Conservation (phyloP, 2,888 invertebrate species). For the Cordilura impudica region DNA sequence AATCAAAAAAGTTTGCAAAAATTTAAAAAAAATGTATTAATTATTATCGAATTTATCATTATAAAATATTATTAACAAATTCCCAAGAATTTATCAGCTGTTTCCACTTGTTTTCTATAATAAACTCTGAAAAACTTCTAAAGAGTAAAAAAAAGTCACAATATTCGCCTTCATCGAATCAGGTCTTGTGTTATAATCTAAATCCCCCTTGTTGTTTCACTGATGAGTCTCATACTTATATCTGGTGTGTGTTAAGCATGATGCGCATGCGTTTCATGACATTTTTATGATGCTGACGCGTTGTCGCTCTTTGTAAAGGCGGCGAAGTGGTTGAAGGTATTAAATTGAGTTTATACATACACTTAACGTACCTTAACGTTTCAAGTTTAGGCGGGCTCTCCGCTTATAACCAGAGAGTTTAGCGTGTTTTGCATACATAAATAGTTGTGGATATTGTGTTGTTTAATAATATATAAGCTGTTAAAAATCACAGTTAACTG, state of each 20-base stretch:
- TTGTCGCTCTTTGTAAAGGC: constrained; percentile 63
- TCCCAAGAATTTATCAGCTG: too few species aligned
- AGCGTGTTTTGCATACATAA: constrained; percentile 66
- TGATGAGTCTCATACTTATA: background rate
- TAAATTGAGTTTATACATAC: constrained; percentile 54
- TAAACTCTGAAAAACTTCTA: too few species aligned
- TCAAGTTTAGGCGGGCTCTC: background rate
- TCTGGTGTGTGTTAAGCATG: constrained; percentile 57
- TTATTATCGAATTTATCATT: too few species aligned
- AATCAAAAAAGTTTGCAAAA: too few species aligned
- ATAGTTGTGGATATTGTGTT: constrained; percentile 34
- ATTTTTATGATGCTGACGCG: constrained; percentile 67
- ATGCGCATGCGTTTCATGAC: constrained; percentile 65
- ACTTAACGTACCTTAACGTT: constrained; percentile 13
- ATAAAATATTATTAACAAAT: too few species aligned
- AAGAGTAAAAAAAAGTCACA: too few species aligned
- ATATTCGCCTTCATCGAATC: too few species aligned
- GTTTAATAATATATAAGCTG: constrained; percentile 51
- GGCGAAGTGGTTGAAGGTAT: constrained; percentile 46
- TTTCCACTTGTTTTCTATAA: too few species aligned
- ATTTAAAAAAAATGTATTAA: too few species aligned
- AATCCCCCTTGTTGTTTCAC: background rate
- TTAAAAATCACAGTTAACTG: constrained; percentile 62
- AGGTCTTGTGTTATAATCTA: background rate
- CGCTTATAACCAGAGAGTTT: constrained; percentile 32